A percentile compares a stretch with the other conserved stretches of the same genome.
These are phyloP conservation scores for Dioctria linearis DNA, from an alignment of 2,888 invertebrate genomes.

Conservation along the genomic window DNA sequence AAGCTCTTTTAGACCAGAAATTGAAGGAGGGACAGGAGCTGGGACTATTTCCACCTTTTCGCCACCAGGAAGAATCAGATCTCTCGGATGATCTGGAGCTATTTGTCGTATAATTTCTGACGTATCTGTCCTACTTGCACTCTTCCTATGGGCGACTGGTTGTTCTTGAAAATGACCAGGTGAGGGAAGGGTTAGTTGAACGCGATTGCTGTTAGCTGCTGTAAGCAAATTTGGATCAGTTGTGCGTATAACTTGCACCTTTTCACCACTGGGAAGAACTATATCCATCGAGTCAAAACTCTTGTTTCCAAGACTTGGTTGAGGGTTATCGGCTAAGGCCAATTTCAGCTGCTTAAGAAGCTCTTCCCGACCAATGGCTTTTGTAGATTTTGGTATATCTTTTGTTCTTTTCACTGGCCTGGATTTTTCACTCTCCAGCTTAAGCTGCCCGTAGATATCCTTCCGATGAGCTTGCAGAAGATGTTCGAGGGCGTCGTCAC, in stretches of 20 bases:
- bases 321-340: constrained; percentile 79
- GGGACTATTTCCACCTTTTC: constrained; percentile 82
- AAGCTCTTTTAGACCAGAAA: constrained; percentile 69
- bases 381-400: constrained; percentile 72
- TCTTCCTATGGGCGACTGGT: background rate
- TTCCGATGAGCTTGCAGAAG: constrained; percentile 73
- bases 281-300: constrained; percentile 83
- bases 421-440: constrained; percentile 71
- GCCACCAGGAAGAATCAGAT: constrained; percentile 81
- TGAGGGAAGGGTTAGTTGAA: constrained; percentile 28
- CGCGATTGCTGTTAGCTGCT: constrained; percentile 66
- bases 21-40: constrained; percentile 78
- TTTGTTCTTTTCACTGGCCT: constrained; percentile 74
- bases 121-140: background rate
- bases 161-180: background rate
- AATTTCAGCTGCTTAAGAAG: constrained; percentile 82
- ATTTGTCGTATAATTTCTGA: constrained; percentile 58
- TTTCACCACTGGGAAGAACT: constrained; percentile 82
- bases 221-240: constrained; percentile 79
- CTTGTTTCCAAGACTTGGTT: constrained; percentile 77
- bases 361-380: constrained; percentile 78
- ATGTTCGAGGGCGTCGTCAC: constrained; percentile 66
- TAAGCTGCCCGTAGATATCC: constrained; percentile 75
- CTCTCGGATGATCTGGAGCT: constrained; percentile 73
- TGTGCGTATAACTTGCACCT: constrained; percentile 81